A percentile compares a stretch with the other conserved stretches of the same genome.
These are phyloP conservation scores for Mamestra brassicae DNA, from an alignment of 2,888 invertebrate species.

Conservation along the genomic window DNA sequence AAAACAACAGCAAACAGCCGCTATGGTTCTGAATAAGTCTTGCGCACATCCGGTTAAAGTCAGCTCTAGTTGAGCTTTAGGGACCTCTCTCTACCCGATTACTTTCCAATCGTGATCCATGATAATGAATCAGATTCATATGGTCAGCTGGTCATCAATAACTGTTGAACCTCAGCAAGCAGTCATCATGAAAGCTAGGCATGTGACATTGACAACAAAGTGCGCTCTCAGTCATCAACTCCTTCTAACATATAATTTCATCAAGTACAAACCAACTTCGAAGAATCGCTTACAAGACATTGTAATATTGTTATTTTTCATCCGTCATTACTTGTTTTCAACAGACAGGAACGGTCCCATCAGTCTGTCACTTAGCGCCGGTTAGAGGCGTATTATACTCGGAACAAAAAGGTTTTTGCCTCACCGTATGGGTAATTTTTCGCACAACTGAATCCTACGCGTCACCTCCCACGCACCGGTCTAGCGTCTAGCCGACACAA, in stretches of 20 bases:
- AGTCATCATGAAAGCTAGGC: background rate
- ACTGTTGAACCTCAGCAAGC: background rate
- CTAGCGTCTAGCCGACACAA: slow-evolving; percentile 51
- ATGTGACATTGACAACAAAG: slow-evolving; percentile 5
- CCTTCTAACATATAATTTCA: slow-evolving; percentile 24
- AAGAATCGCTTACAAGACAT: slow-evolving; percentile 39
- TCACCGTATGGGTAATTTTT: slow-evolving; percentile 63
- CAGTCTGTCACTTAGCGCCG: slow-evolving; percentile 59
- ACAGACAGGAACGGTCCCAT: slow-evolving; percentile 60
- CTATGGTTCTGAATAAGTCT: background rate
- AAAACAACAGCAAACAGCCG: background rate
- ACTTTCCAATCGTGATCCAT: background rate
- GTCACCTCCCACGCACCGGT: slow-evolving; percentile 50
- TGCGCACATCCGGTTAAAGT: background rate
- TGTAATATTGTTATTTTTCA: slow-evolving; percentile 46
- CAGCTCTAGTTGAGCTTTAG: background rate
- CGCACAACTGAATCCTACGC: slow-evolving; percentile 63
- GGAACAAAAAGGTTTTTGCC: slow-evolving; percentile 54
- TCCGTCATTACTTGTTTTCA: slow-evolving; percentile 48
- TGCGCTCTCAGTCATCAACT: slow-evolving; percentile 26
- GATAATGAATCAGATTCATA: background rate
- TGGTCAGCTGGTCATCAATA: background rate
- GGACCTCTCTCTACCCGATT: background rate
- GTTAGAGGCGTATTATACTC: slow-evolving; percentile 51
- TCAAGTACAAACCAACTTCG: slow-evolving; percentile 26